A percentile compares a stretch with the other conserved stretches of the same genome.
Conservation (phyloP, 2,797 vertebrate genomes). For the Gadopsis marmoratus region DNA sequence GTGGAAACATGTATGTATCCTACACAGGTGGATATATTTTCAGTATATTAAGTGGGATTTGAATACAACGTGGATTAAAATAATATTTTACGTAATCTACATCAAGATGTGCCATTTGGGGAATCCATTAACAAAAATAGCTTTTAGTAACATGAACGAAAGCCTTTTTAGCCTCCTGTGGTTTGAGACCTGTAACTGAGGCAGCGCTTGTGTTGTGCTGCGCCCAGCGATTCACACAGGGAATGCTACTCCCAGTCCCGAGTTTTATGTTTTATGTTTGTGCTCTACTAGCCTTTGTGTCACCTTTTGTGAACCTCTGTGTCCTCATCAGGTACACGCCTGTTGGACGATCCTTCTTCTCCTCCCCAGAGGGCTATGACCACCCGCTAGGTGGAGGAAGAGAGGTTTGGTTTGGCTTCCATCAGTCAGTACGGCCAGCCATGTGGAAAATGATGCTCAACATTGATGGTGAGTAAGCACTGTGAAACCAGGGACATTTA, state of each 20-base stretch:
- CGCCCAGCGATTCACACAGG: conserved; percentile 23
- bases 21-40: conserved; percentile 10
- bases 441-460: conserved; percentile 99
- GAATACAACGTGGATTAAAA: conserved; percentile 14
- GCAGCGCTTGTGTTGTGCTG: conserved; percentile 14
- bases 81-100: conserved; percentile 15
- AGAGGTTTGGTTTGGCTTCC: conserved; percentile 99
- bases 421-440: conserved; percentile 97
- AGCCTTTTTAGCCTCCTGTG: conserved; percentile 14
- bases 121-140: conserved; percentile 41
- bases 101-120: conserved; percentile 12
- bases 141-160: conserved; percentile 28
- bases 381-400: conserved; percentile 97
- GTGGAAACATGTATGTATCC: too few species aligned
- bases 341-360: conserved; percentile 98
- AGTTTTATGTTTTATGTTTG: conserved; percentile 8
- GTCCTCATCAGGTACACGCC: conserved; percentile 91
- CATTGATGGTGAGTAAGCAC: conserved; percentile 91
- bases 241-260: background rate
- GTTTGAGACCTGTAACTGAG: conserved; percentile 10
- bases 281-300: conserved; percentile 10
- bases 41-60: conserved; percentile 9
- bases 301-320: conserved; percentile 11
- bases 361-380: conserved; percentile 96
- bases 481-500: background rate